phyloP scores from a whole-genome alignment of 2,797 vertebrate genomes.

The Enteromius afrohamiltoni region DNA sequence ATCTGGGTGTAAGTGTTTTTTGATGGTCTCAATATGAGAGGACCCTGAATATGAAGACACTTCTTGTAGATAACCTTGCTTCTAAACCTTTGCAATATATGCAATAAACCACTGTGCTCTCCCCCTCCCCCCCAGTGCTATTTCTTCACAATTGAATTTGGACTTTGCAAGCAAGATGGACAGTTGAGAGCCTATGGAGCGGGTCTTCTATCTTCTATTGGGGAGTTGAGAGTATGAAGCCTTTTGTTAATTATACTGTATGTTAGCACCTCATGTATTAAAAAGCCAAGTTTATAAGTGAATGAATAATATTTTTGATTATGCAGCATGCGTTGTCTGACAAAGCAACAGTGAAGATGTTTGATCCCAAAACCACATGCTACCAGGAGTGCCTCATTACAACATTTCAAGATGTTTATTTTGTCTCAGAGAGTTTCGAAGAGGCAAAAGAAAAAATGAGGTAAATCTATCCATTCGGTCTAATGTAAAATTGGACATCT shows the following conservation, averaged over 20 bases:
- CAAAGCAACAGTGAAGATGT: conserved; percentile 89
- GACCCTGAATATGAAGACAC: too few relatives aligned
- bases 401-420: conserved; percentile 96
- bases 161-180: conserved; percentile 96
- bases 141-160: conserved; percentile 98
- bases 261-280: neutral
- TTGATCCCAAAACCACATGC: conserved; percentile 94
- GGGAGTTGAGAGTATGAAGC: conserved; percentile 87
- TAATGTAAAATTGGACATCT: neutral
- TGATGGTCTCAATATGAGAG: neutral
- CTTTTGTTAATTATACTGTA: neutral
- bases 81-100: neutral
- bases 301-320: conserved; percentile 9
- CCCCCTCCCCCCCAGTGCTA: conserved; percentile 84
- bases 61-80: neutral
- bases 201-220: conserved; percentile 94
- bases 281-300: conserved; percentile 1
- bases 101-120: conserved; percentile 21
- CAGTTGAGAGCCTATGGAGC: conserved; percentile 94
- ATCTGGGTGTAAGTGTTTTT: neutral
- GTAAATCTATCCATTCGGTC: conserved; percentile 68
- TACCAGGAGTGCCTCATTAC: conserved; percentile 97
- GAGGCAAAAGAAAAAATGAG: conserved; percentile 99
- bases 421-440: conserved; percentile 98
- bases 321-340: conserved; percentile 93